A percentile compares a stretch with the other conserved stretches of the same genome.
Conservation (phyloP, 2,113 vertebrate genomes). For the Paramisgurnus dabryanus region DNA sequence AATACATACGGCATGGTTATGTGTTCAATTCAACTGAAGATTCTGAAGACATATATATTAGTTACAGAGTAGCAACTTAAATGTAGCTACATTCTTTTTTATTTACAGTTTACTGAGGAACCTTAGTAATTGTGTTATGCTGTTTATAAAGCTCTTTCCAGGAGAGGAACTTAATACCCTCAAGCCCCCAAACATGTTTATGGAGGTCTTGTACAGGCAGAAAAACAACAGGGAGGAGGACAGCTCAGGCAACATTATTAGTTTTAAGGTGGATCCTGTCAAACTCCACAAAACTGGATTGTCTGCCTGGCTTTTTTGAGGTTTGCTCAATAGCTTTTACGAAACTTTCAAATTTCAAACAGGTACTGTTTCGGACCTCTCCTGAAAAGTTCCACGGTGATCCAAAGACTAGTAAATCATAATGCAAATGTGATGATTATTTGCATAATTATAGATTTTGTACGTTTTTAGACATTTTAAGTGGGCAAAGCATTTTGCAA, state of each 20-base stretch:
- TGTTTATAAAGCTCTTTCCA: constrained; percentile 27
- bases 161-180: constrained; percentile 24
- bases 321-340: too few species aligned
- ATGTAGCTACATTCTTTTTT: not conserved
- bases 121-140: not conserved
- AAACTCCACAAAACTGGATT: not conserved
- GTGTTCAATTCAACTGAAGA: not conserved
- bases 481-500: too few species aligned
- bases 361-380: too few species aligned
- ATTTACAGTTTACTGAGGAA: not conserved
- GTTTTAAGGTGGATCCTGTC: constrained; percentile 46
- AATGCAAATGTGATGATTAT: too few species aligned
- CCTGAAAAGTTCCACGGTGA: too few species aligned
- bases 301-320: too few species aligned
- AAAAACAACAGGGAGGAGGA: constrained; percentile 1
- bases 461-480: too few species aligned
- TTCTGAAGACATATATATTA: not conserved
- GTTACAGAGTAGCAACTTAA: too few species aligned
- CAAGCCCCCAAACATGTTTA: constrained; percentile 22
- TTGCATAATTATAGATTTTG: too few species aligned
- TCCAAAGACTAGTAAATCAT: too few species aligned
- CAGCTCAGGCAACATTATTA: not conserved
- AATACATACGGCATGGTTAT: not conserved
- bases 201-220: not conserved
- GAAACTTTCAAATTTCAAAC: too few species aligned